These are phyloP conservation scores for Girardinichthys multiradiatus DNA, from an alignment of 2,113 vertebrate genomes.

Conservation along the genomic window DNA sequence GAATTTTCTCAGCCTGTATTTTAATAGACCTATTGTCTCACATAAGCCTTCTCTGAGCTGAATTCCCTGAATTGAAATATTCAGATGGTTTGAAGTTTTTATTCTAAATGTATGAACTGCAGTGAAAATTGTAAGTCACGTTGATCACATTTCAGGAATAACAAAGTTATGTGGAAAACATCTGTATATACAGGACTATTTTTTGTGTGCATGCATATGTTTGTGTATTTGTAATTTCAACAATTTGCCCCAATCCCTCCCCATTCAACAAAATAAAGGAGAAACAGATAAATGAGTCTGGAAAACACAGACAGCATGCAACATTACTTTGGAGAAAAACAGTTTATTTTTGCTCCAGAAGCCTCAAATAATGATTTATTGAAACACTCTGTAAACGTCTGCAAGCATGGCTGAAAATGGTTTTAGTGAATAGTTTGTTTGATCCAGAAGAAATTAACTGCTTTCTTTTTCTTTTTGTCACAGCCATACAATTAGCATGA, in stretches of 20 bases:
- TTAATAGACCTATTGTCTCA: no score
- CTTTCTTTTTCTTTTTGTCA: slow-evolving; percentile 20
- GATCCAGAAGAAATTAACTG: slow-evolving; percentile 12
- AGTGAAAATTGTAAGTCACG: neutral
- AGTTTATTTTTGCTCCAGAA: slow-evolving; percentile 56
- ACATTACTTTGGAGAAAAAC: slow-evolving; percentile 54
- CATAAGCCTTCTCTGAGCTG: no score
- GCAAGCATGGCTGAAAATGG: slow-evolving; percentile 22
- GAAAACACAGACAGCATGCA: slow-evolving; percentile 46
- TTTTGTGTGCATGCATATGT: neutral
- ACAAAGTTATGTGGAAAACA: no score
- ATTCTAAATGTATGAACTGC: neutral
- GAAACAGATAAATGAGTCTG: slow-evolving; percentile 52
- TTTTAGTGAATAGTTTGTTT: slow-evolving; percentile 24
- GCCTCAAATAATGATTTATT: slow-evolving; percentile 57
- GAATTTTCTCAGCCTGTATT: no score
- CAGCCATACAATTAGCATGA: slow-evolving; percentile 12
- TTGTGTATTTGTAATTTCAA: neutral
- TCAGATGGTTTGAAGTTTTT: neutral
- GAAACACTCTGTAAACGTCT: slow-evolving; percentile 27
- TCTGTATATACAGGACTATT: no score
- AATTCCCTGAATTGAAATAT: neutral
- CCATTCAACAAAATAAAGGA: neutral
- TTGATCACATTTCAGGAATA: no score
- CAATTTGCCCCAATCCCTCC: neutral